Percentiles rank a stretch among this genome's conserved stretches.
phyloP scores from a whole-genome alignment of 37 sponge, comb jelly and placozoan genomes.

The Agelas oroides region DNA sequence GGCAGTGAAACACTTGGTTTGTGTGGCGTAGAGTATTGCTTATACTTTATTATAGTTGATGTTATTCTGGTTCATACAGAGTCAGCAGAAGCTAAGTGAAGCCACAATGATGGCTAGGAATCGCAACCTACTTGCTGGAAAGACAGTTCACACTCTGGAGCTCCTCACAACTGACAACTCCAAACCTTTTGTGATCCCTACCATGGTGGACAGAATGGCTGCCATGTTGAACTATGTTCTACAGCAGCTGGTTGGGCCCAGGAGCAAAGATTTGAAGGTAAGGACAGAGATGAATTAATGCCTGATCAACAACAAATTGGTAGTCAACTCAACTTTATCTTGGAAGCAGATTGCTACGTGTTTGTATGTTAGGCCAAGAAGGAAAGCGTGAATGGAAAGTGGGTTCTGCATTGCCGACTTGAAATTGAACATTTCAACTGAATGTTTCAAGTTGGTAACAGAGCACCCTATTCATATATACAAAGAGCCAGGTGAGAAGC shows the following conservation, averaged over 20 bases:
- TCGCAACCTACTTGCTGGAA: constrained; percentile 70
- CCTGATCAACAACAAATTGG: no score
- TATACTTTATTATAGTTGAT: neutral
- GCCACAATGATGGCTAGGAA: constrained; percentile 76
- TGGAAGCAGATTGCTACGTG: no score
- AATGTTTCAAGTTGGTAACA: no score
- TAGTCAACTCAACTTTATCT: no score
- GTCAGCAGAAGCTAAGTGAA: constrained; percentile 60
- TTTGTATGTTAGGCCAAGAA: no score
- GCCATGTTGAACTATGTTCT: constrained; percentile 97
- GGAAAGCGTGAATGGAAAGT: no score
- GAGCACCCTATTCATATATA: no score
- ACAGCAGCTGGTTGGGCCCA: constrained; percentile 89
- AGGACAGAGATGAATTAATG: no score
- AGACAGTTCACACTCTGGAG: constrained; percentile 76
- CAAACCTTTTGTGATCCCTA: constrained; percentile 59
- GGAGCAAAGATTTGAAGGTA: constrained; percentile 87
- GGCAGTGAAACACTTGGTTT: neutral
- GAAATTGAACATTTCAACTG: no score
- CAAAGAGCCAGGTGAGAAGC: no score
- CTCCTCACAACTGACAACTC: constrained; percentile 51
- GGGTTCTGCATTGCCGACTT: no score
- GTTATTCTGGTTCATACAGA: constrained; percentile 24
- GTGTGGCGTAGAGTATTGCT: no score
- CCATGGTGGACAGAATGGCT: constrained; percentile 90